Evolutionary conservation across 1,140 invertebrate species (phyloP), one percentile per base, ranked within the genome.

Genomic region (Caenorhabditis latens): DNA sequence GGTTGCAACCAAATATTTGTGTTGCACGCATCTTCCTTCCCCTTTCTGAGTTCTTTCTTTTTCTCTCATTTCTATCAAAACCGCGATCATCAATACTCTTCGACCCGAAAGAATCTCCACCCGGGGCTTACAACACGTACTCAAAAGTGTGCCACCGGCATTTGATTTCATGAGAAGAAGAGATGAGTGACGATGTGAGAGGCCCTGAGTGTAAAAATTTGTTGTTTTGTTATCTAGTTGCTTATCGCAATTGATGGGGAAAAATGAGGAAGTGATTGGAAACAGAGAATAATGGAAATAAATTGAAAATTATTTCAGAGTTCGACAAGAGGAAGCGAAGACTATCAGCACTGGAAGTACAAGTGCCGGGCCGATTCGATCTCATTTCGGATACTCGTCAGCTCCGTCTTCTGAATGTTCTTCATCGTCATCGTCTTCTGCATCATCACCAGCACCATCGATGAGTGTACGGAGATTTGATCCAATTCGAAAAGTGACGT

Each of bases 1-100:
- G 46, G 40, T 79, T 50, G 71, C 71, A 79, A 79, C 71, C 71
- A 79, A 79, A 79, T 79, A 79, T 79, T 79, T 79, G 71, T 79
- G 71, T 79, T 79, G 71, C 71, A 79, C 71, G 46, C 71, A 79
- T 79, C 71, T 79, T 79, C 71, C 4, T 40, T 32, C 32, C 32
- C 32, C 32, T 32, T n/a, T 1, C 32, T 79, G 21, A 53, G 71
- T 50, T 79, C 71, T 50, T 11, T n/a, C 53, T 50, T 50, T 79
- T 46, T 24, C n/a, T 42, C 11, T 53, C 50, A 53, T 53, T 50
- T 50, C 53, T 21, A 32, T 13, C 13, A n/a, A 79, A 79, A 79
- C 71, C 71, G 71, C 71, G 71, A 79, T 79, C 43, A 79, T 79
- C 71, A 79, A 79, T 79, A 79, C 71, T 79, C 11, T 50, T 79